These are phyloP conservation scores for Botia kubotai DNA, from an alignment of 2,797 vertebrate species.

Conservation along the genomic window DNA sequence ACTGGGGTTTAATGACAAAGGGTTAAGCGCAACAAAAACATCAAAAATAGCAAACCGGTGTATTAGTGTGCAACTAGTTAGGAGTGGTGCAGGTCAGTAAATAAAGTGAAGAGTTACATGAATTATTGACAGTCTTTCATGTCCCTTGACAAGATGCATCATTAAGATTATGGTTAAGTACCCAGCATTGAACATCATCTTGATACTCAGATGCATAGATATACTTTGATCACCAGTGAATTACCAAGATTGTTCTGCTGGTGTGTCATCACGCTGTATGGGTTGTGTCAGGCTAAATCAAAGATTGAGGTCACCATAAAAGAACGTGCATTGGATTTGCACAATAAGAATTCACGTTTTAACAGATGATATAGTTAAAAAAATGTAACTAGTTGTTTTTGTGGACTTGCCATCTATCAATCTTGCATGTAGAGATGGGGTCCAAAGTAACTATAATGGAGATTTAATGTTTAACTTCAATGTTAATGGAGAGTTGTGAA, in stretches of 20 bases:
- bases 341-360: no score
- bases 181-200: background rate
- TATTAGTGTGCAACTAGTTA: constrained; percentile 11
- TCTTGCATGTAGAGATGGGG: no score
- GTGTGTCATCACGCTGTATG: constrained; percentile 2
- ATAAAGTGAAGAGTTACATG: background rate
- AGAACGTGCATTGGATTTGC: background rate
- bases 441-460: no score
- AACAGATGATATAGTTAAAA: no score
- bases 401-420: no score
- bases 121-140: background rate
- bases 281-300: constrained; percentile 14
- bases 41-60: background rate
- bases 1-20: background rate
- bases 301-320: background rate
- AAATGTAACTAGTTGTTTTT: no score
- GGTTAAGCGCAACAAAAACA: background rate
- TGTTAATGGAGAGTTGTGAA: no score
- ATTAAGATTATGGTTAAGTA: background rate
- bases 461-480: no score
- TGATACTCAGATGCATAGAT: background rate
- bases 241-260: background rate
- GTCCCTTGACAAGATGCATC: background rate
- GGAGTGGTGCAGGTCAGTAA: background rate
- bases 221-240: background rate